Evolutionary conservation across 2,888 invertebrate genomes (phyloP), one percentile per base, ranked within the genome.

Genomic region (Brachylomia viminalis): DNA sequence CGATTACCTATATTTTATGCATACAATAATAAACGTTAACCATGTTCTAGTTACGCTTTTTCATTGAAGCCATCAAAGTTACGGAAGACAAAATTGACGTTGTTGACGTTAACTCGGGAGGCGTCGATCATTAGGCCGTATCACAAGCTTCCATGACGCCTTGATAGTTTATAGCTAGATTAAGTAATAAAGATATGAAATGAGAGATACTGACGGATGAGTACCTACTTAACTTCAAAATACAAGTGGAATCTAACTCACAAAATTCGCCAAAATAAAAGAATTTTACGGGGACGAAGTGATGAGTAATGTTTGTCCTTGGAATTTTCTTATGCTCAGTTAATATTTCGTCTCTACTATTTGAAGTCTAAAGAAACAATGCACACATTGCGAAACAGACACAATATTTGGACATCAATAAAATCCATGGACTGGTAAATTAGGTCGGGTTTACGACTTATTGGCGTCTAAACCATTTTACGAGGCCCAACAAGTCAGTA

Each of bases 381-480:
- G 59, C 61, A 61, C 72, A 66, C 62, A 76, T 72, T 59, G 42
- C 30, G 68, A 33, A 74, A 8, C 30, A 66, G 47, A 69, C 49
- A 65, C 62, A 79, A 76, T 77, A 80, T 83, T 85, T 77, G 77
- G 80, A 75, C 75, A 77, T 80, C 75, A 72, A 88, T 79, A 85
- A 80, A 82, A 68, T 54, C 77, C 70, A 83, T 82, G 69, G 64
- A 65, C 64, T 67, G 49, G 30, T 75, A 49, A 75, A 75, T 76
- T 81, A 77, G 64, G 70, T 79, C 79, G 73, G 62, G 33, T 82
- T 85, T 88, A 88, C 78, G 88, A 84, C 82, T 75, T 82, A 72
- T 74, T 72, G 72, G 64, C 73, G 75, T 77, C 70, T 65, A 73
- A 82, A 82, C 69, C 77, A 74, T 81, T 79, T 79, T 83, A 87